phyloP scores from a whole-genome alignment of 2,113 vertebrate species.

The Leuciscus idus region DNA sequence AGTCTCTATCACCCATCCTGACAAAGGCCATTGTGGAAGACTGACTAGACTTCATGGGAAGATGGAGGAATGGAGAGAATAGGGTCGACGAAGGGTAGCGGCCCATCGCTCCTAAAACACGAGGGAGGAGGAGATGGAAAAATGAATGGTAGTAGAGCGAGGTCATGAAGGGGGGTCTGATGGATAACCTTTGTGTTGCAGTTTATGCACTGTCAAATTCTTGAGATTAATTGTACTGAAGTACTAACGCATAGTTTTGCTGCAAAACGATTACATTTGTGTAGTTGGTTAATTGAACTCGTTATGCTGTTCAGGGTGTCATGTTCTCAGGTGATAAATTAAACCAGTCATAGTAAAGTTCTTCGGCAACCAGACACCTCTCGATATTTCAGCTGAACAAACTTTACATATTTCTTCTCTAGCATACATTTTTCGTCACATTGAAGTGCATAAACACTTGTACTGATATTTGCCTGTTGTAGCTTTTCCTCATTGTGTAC shows the following conservation, averaged over 20 bases:
- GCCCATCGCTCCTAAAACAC: constrained; percentile 54
- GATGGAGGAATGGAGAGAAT: constrained; percentile 50
- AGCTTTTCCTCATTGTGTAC: not conserved
- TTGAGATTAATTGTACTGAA: constrained; percentile 7
- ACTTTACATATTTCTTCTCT: not conserved
- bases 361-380: not conserved
- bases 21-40: constrained; percentile 67
- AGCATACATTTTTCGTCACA: not conserved
- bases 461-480: not conserved
- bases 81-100: constrained; percentile 39
- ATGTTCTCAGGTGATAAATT: not conserved
- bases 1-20: constrained; percentile 50
- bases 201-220: constrained; percentile 43
- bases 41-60: constrained; percentile 60
- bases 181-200: constrained; percentile 49
- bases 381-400: not conserved
- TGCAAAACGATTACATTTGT: not conserved
- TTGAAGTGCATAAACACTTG: not conserved
- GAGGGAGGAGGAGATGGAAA: constrained; percentile 36
- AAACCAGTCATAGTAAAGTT: not conserved
- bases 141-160: constrained; percentile 58
- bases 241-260: constrained; percentile 19
- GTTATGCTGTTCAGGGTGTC: not conserved
- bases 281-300: not conserved
- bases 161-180: constrained; percentile 59